Evolutionary conservation across 2,888 invertebrate genomes (phyloP).

Genomic region (Corbicula japonica): DNA sequence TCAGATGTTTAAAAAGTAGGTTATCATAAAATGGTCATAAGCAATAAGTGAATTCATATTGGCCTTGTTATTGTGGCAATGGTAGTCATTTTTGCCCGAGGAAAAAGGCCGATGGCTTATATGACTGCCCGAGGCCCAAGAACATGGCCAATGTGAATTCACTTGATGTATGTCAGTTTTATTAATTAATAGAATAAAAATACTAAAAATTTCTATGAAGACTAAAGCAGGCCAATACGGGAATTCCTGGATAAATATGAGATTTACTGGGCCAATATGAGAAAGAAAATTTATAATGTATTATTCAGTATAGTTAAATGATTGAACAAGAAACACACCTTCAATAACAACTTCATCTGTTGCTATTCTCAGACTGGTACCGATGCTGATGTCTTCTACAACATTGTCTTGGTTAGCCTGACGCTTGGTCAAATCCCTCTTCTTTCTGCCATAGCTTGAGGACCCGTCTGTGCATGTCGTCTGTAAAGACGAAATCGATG

Average conservation of each 20-base stretch:
- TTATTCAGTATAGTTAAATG: not conserved
- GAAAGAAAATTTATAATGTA: not conserved
- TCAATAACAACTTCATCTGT: conserved; percentile 66
- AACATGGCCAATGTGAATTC: too few relatives aligned
- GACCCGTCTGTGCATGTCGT: conserved; percentile 54
- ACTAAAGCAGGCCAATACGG: too few relatives aligned
- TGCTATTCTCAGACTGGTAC: conserved; percentile 59
- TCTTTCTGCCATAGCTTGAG: conserved; percentile 61
- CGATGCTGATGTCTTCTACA: conserved; percentile 63
- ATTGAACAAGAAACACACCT: conserved; percentile 28
- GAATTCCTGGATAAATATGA: not conserved
- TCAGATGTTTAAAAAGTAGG: too few relatives aligned
- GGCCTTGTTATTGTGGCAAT: too few relatives aligned
- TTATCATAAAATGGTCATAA: too few relatives aligned
- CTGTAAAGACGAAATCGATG: conserved; percentile 40
- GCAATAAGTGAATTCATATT: too few relatives aligned
- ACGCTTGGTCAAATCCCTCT: conserved; percentile 51
- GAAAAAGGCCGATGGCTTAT: too few relatives aligned
- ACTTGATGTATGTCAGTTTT: not conserved
- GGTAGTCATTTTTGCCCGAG: too few relatives aligned
- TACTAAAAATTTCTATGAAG: too few relatives aligned
- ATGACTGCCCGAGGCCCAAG: too few relatives aligned
- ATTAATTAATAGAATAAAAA: not conserved
- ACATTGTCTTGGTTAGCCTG: conserved; percentile 44
- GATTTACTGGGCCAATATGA: not conserved